Base-by-base conservation (phyloP, 2,888 invertebrate species). In the Idaea dimidiata region DNA sequence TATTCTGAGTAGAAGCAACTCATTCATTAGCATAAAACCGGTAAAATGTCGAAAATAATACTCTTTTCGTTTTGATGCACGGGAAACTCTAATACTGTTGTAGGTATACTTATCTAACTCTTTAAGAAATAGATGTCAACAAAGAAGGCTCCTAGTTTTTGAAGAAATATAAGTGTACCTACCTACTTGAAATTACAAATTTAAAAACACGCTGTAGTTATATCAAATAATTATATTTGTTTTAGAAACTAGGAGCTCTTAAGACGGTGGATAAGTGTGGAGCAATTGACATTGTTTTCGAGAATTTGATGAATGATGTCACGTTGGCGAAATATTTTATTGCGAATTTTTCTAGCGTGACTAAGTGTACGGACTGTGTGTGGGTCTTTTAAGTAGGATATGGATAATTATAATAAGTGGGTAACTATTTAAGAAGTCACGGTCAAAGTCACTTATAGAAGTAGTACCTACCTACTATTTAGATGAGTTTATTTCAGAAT, bases 401-500 rank as follows among this genome's bases (percentile, higher is more conserved):
- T 59, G 71, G 71, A 67, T 72, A 71, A 66, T 43, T 43, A 43
- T 43, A 43, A 43, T 43, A 43, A 43, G 43, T 43, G 10, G 14
- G 43, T 43, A 43, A 10, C 10, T 43, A 43, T 43, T 3, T 43
- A 43, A 43, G 43, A 43, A 14, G 43, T 43, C 43, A 7, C 43
- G 14, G 43, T 43, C 14, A 43, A 8, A 14, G 43, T 10, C 14
- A 14, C 43, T 1, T 7, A 43, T 43, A 43, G 10, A 43, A 43
- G 43, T 43, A 14, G 14, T 43, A 43, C 5, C 14, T 8, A 43
- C 3, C 1, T 33, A 33, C 14, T 8, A 43, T 8, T 7, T 33
- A 33, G 43, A 14, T 43, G 14, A 14, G 14, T 43, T 60, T 24
- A 24, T 24, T 59, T 75, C 72, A 89, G 89, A 85, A 88, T 60